Conservation (phyloP, 1,140 invertebrate genomes). For the Kradibia gibbosae region DNA sequence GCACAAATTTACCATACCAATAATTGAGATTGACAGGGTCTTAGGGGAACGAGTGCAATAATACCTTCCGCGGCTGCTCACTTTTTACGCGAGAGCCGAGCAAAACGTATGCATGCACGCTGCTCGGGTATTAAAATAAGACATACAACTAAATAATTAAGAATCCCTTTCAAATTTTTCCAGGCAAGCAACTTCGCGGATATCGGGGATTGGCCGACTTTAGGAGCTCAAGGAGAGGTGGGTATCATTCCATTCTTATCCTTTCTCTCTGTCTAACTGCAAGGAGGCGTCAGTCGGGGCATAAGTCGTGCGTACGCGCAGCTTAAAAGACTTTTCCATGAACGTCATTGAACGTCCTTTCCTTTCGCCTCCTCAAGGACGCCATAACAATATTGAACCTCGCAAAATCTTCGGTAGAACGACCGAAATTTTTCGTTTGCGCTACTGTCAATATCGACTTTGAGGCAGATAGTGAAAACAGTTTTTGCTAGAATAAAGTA, state of each 20-base stretch:
- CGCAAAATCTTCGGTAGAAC: conserved; percentile 68
- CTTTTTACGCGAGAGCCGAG: too few species aligned
- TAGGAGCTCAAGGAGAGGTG: conserved; percentile 76
- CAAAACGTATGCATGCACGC: too few species aligned
- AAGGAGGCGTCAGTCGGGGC: neutral
- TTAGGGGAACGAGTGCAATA: too few species aligned
- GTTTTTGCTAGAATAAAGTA: conserved; percentile 62
- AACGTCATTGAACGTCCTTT: conserved; percentile 47
- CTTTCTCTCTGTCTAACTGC: neutral
- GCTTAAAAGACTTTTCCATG: conserved; percentile 24
- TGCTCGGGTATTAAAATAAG: conserved; percentile 8
- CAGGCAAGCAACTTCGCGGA: conserved; percentile 82
- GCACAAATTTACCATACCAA: too few species aligned
- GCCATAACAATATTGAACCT: conserved; percentile 5
- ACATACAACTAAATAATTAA: conserved; percentile 29
- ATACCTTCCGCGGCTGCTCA: too few species aligned
- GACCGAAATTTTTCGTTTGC: conserved; percentile 42
- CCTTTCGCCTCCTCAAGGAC: conserved; percentile 48
- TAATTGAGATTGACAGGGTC: too few species aligned
- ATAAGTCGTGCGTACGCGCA: neutral
- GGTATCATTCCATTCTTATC: conserved; percentile 52
- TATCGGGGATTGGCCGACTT: conserved; percentile 85
- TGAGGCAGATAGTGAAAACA: neutral
- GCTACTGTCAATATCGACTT: neutral
- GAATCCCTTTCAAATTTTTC: conserved; percentile 54